Base-by-base conservation (phyloP, 2,888 invertebrate species). In the Chymomyza caudatula region DNA sequence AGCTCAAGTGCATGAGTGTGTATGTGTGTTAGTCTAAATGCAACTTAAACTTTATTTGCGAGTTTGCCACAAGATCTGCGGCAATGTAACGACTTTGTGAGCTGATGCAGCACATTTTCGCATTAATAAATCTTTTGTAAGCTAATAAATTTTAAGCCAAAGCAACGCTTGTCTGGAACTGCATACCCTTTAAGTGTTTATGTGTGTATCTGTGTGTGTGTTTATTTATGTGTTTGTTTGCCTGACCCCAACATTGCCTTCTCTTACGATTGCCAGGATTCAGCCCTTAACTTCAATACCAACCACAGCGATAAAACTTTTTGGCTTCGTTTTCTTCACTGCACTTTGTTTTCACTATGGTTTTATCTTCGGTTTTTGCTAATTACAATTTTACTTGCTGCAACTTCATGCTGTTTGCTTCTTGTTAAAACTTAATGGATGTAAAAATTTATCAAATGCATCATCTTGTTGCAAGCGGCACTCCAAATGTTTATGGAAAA, bases 21-120 rank as follows among this genome's bases (percentile, higher is more conserved):
- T 37, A 15, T 65, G 63, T 63, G 61, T 67, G 71, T 62, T 69
- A 65, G 56, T 63, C 43, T 62, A 57, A 56, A 67, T 72, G 75
- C 73, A 86, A 73, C 75, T 77, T 72, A 78, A 84, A 83, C 80
- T 71, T n/a, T n/a, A n/a, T 51, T 74, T 81, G 81, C 68, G 43
- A 74, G 69, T 47, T 65, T 61, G 62, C 53, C 65, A 58, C 17
- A 54, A 44, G 42, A 44, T n/a, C 51, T 25, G 42, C 44, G 59
- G 22, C 42, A 67, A 58, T 23, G 43, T 44, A 63, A 67, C 59
- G 62, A 61, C 68, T 70, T 53, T 68, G 67, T 72, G 53, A 74
- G 85, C 73, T 78, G 77, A 78, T 66, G 77, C 68, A 69, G 78
- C 86, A 81, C 67, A 80, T 75, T 68, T 73, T 77, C 66, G 71